Evolutionary conservation across 1,140 invertebrate species (phyloP), one percentile per base, ranked within the genome.

Genomic region (Drosophila leontia): DNA sequence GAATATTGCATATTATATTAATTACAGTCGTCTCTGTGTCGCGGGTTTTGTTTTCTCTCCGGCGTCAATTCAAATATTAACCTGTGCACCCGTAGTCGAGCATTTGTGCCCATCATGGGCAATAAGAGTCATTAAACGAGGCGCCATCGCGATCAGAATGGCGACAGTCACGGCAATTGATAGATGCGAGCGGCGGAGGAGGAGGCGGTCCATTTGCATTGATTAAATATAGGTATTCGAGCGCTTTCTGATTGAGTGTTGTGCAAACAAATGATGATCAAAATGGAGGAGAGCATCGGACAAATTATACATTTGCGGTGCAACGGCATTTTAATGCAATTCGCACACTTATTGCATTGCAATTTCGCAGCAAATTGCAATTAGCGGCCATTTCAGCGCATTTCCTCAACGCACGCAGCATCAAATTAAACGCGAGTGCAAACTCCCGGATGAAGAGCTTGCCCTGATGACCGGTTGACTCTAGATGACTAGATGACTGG

Each of bases 331-430:
- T 67, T 76, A 83, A 83, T 83, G 58, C 61, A 84, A 84, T 84
- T 79, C 67, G 39, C 44, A 47, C 56, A 47, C 56, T 64, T 47
- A 84, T 80, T 61, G 77, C 77, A 67, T 65, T 70, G 63, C 51
- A 79, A 72, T 72, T 84, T 80, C 48, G 23, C 77, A 74, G 68
- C 75, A 67, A 86, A 79, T 80, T 90, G 78, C 84, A 88, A 88
- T 88, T 88, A 84, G 74, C 69, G 80, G 53, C 84, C 78, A 87
- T 87, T 86, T 67, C 71, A 80, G 61, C 67, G 64, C 61, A 88
- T 76, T 85, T 85, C 61, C 62, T 55, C 34, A 56, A 78, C 67
- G 41, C 44, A 63, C 41, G 53, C 59, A 63, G 45, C 71, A 63
- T 57, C 39, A 62, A 78, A 75, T 82, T 63, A 82, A 70, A 78